Evolutionary conservation across 1,140 invertebrate genomes (phyloP), one percentile per base, ranked within the genome.

Genomic region (Lepidotrigona ventralis): DNA sequence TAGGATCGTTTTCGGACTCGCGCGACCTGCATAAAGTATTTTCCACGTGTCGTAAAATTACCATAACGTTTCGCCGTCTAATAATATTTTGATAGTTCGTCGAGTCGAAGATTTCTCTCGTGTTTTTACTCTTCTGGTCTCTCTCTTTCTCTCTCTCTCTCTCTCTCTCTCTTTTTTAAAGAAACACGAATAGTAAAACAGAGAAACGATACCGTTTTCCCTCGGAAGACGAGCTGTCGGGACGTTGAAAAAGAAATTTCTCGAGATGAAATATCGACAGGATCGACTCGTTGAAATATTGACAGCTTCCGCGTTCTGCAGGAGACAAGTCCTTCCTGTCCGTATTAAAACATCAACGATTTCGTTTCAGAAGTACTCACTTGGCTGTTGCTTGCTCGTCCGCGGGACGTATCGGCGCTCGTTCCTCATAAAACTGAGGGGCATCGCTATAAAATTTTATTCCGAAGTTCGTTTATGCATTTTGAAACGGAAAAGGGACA

Each of bases 211-310:
- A 78, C 19, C 58, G 26, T 79, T 73, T 79, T n/a, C 9, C 33
- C 33, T 14, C 54, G 51, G 51, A 79, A 72, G 69, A 39, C 29
- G 26, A 39, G 3, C 53, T 33, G 71, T 64, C 71, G 39, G 26
- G 29, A 2, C 63, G 64, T 21, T 63, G 29, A 33, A 73, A 80
- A 74, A 80, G 79, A 84, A 84, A 81, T 84, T 74, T 70, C 51
- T 69, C 69, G 46, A 81, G 70, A 69, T 81, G 71, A 84, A 84
- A 81, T 84, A 84, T 84, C 79, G 83, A 81, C 83, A 84, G 78
- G 60, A 72, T 66, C 33, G 33, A 54, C 29, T 69, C 83, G 73
- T 79, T 72, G 82, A 79, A 79, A 56, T 83, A 83, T 83, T n/a
- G 82, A 83, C 82, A 73, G 68, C 15, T 58, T 79, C 56, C 68